Evolutionary conservation across 2,888 invertebrate genomes (phyloP).

Genomic region (Acanthosepion lycidas): DNA sequence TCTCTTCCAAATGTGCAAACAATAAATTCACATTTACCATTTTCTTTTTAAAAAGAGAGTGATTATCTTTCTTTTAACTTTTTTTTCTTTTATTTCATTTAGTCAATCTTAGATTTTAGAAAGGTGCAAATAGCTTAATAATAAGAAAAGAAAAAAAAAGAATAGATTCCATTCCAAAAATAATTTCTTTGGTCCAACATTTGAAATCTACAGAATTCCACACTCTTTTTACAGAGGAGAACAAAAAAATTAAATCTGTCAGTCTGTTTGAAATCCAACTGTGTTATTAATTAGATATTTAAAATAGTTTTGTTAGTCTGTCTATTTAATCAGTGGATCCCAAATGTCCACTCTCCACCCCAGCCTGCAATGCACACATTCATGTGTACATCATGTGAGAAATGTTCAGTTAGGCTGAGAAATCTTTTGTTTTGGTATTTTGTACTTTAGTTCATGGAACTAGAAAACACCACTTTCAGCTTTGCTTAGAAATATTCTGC

Average conservation of each 20-base stretch:
- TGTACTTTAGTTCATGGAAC: background rate
- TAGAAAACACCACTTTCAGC: background rate
- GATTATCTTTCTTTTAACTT: background rate
- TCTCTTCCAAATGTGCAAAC: constrained; percentile 20
- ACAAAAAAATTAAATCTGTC: background rate
- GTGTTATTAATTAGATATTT: constrained; percentile 6
- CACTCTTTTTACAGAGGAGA: background rate
- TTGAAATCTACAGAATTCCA: background rate
- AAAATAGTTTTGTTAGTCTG: background rate
- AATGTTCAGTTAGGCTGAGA: background rate
- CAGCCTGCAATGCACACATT: background rate
- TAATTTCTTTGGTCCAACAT: background rate
- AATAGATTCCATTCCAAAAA: background rate
- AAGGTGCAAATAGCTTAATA: background rate
- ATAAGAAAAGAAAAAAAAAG: background rate
- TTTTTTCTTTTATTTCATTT: background rate
- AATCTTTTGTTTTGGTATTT: background rate
- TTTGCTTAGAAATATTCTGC: background rate
- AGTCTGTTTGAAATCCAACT: background rate
- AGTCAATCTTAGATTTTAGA: background rate
- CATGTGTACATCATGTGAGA: background rate
- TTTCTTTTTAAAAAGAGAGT: background rate
- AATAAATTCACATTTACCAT: background rate
- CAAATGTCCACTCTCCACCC: background rate
- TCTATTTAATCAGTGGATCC: background rate